Conservation (phyloP, 1,140 invertebrate species). For the Coptotermes formosanus region DNA sequence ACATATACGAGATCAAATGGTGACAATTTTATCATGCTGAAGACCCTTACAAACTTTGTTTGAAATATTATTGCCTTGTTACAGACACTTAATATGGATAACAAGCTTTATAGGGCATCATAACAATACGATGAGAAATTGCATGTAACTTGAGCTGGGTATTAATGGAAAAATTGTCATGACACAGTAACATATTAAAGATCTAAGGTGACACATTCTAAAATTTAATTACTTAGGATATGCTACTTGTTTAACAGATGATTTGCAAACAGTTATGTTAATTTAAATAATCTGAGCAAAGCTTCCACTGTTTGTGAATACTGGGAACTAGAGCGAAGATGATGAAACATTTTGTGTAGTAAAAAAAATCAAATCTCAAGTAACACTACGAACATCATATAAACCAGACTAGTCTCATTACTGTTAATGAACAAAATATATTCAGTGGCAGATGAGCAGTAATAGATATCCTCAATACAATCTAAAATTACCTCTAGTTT, state of each 20-base stretch:
- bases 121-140: not conserved
- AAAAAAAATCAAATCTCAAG: not conserved
- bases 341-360: not conserved
- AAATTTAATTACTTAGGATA: not conserved
- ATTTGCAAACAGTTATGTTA: constrained; percentile 9
- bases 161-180: not conserved
- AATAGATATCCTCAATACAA: not conserved
- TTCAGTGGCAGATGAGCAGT: not conserved
- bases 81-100: not conserved
- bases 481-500: not conserved
- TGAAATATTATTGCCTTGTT: not conserved
- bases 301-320: not conserved
- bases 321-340: not conserved
- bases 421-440: not conserved
- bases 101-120: not conserved
- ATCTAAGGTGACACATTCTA: not conserved
- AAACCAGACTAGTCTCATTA: not conserved
- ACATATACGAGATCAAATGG: not conserved
- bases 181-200: not conserved
- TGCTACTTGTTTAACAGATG: not conserved
- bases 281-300: not conserved
- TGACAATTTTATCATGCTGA: not conserved
- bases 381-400: not conserved
- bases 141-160: not conserved
- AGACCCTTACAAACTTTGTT: not conserved